phyloP scores from a whole-genome alignment of 2,888 invertebrate genomes.

The Eupithecia inturbata region DNA sequence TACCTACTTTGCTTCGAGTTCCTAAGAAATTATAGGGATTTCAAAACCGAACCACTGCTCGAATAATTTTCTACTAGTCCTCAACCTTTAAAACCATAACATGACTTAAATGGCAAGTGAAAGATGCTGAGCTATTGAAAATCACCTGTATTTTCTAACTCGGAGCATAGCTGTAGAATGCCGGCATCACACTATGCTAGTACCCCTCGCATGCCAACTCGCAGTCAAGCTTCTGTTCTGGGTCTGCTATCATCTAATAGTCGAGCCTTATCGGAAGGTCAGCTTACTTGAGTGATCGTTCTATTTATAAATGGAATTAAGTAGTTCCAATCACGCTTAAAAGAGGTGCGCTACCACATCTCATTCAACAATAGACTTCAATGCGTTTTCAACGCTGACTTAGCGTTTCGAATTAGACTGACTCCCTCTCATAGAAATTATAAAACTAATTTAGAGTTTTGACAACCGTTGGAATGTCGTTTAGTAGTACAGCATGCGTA shows the following conservation, averaged over 20 bases:
- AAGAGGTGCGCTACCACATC: background rate
- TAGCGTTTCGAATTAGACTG: background rate
- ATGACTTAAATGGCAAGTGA: constrained; percentile 10
- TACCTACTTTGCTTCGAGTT: background rate
- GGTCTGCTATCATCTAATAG: background rate
- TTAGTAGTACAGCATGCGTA: background rate
- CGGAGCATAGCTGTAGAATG: constrained; percentile 15
- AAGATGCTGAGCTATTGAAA: constrained; percentile 31
- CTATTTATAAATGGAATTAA: background rate
- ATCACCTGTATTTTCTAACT: constrained; percentile 36
- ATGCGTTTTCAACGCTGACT: background rate
- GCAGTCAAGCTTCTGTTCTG: background rate
- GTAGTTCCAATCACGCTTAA: background rate
- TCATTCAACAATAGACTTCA: background rate
- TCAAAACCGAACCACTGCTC: background rate
- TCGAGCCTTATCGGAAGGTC: background rate
- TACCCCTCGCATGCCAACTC: constrained; percentile 2
- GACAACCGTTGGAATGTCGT: background rate
- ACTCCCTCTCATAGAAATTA: background rate
- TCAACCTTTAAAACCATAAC: constrained; percentile 2
- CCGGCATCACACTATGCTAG: constrained; percentile 22
- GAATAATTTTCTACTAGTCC: background rate
- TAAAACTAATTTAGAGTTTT: fast-evolving
- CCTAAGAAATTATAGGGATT: background rate
- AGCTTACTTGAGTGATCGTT: background rate